These are phyloP conservation scores for Melanocharis versteri DNA, from an alignment of 2,113 vertebrate genomes.

Conservation along the genomic window DNA sequence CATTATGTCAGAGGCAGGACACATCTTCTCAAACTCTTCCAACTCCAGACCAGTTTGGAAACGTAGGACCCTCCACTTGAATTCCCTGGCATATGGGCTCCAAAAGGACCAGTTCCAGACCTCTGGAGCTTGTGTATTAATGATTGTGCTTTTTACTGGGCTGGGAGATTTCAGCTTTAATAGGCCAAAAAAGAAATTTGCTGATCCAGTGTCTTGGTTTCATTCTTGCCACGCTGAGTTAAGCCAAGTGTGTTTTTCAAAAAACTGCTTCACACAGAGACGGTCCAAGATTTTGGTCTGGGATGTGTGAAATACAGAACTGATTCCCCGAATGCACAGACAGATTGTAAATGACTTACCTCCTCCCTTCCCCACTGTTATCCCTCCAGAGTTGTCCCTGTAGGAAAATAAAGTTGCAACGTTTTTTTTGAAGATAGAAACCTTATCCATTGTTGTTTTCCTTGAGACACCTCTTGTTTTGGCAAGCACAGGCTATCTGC, in stretches of 20 bases:
- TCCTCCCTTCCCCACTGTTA: background rate
- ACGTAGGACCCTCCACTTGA: background rate
- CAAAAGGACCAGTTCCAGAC: background rate
- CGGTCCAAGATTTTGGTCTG: background rate
- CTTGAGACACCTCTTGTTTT: background rate
- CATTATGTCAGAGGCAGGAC: background rate
- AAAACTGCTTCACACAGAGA: background rate
- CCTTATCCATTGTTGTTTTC: background rate
- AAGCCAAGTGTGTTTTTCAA: background rate
- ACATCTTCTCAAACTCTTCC: background rate
- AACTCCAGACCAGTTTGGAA: background rate
- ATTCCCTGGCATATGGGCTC: background rate
- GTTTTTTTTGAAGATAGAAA: background rate
- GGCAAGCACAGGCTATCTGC: background rate
- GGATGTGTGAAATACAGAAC: background rate
- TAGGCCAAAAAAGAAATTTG: background rate
- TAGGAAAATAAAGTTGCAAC: background rate
- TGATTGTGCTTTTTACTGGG: accelerated
- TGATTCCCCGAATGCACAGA: background rate
- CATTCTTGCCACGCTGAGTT: background rate
- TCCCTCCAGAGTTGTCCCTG: background rate
- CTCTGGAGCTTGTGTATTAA: background rate
- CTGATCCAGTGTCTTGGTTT: background rate
- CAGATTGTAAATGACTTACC: background rate
- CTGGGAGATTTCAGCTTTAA: background rate